Base-by-base conservation (phyloP, 2,797 vertebrate species). In the Malacoctenus gilli region DNA sequence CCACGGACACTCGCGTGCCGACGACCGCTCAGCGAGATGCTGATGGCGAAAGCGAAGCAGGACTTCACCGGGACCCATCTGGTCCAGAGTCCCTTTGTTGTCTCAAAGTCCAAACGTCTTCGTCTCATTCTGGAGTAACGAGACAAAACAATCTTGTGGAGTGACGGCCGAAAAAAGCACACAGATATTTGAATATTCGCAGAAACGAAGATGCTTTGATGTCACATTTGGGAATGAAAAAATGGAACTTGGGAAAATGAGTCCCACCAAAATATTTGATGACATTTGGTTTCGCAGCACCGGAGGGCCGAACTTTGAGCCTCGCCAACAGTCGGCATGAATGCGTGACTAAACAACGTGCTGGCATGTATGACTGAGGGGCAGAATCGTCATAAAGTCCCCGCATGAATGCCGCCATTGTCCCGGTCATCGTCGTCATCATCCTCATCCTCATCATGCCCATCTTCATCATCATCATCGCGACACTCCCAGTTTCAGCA, bases 401-500 rank as follows among this genome's bases (percentile, higher is more conserved):
- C 36, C 14, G 42, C 16, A 48, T 89, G 78, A 90, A 89, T 82
- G 75, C 67, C 34, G n/a, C 72, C 64, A 89, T 91, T 91, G 89
- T 91, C 63, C 23, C 2, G 10, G 52, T 63, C 61, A 42, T 48
- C 73, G 69, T 83, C 85, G 82, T 77, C 60, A 64, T 60, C 66
- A 57, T 86, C 75, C 67, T 83, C 74, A 76, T 80, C 79, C n/a
- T n/a, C 73, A 71, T 83, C 85, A 83, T 77, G 59, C 66, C 62
- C 66, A 57, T 86, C 75, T 68, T 83, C 74, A 76, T 80, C 79
- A 77, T 53, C 76, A 40, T 48, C 69, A 67, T 61, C n/a, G n/a
- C n/a, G 55, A 72, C 76, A 58, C 57, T 68, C 49, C 53, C 57
- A 50, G 18, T 39, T 41, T 82, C 43, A 34, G 55, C 78, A 64